Evolutionary conservation across 2,797 vertebrate species (phyloP), one percentile per base, ranked within the genome.

Genomic region (Takifugu ocellatus): DNA sequence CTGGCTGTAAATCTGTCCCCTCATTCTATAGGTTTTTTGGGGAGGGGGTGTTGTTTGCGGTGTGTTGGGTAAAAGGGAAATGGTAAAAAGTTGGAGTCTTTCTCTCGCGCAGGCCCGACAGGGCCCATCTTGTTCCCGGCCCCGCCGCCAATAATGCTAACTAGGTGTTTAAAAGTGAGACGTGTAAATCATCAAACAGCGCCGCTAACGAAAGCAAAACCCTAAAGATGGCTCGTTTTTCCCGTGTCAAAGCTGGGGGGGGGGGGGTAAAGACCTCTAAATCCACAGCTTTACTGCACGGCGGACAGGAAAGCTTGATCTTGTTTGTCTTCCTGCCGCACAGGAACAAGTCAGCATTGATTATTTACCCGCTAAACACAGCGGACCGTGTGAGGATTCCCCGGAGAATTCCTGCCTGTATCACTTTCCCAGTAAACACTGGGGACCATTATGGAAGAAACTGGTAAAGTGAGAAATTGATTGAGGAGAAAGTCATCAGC

Each of bases 1-100:
- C 74, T 82, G 87, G 85, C 89, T 90, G 85, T 91, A 92, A 93
- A 92, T 91, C 88, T 88, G 84, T 81, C 83, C 78, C 56, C 76
- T 82, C 47, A 36, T 85, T 87, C 86, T 86, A 83, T 83, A 75
- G 82, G 49, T 61, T 42, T 44, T 44, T 44, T 5, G 43, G 52
- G 54, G 68, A 15, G 14, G 14, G 43, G 43, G 43, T 16, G 43
- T 85, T 82, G 71, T 79, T 78, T 83, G 72, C 79, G 78, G 65
- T 75, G 58, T 76, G 74, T 79, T 61, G 86, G 68, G 83, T 69
- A 29, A 56, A 42, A 53, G 43, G 49, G 61, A 12, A n/a, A 14
- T 49, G 47, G 61, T 73, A 50, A 60, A 47, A 62, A 53, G 76
- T 11, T 9, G 5, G 63, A 77, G 65, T 66, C 10, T 16, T 70